These are phyloP conservation scores for Xenopus tropicalis DNA, from an alignment of 2,113 vertebrate genomes.

Conservation along the genomic window DNA sequence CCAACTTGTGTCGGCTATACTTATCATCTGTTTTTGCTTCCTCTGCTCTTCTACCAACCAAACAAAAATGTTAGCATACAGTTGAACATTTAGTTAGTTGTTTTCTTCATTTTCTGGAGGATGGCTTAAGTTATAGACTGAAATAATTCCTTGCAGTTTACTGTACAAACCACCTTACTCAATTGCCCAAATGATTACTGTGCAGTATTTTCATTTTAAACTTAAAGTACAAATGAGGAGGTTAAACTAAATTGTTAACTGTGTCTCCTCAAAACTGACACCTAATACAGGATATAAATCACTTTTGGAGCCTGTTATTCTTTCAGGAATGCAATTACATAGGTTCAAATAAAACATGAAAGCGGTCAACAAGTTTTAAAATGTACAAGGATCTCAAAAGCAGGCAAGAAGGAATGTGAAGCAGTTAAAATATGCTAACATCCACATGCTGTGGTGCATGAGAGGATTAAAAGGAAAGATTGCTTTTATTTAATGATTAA, in stretches of 20 bases:
- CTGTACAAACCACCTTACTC: constrained; percentile 17
- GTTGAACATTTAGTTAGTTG: too few relatives aligned
- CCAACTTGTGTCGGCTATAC: too few relatives aligned
- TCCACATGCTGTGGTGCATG: constrained; percentile 74
- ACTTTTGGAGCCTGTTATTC: constrained; percentile 87
- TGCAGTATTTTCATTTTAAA: constrained; percentile 52
- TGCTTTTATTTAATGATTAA: constrained; percentile 65
- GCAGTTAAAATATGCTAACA: constrained; percentile 97
- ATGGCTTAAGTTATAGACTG: too few relatives aligned
- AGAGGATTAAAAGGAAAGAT: constrained; percentile 65
- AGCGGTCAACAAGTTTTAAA: constrained; percentile 97
- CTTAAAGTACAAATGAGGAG: constrained; percentile 71
- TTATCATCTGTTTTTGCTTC: too few relatives aligned
- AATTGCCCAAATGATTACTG: constrained; percentile 5
- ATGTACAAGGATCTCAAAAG: constrained; percentile 88
- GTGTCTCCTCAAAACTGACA: constrained; percentile 88
- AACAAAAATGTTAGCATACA: too few relatives aligned
- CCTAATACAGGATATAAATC: constrained; percentile 97
- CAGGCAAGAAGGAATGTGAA: constrained; percentile 93
- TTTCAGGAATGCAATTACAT: constrained; percentile 99
- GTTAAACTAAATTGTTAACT: constrained; percentile 85
- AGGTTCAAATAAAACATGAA: constrained; percentile 99
- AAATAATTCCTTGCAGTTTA: neutral
- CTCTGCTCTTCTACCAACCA: too few relatives aligned
- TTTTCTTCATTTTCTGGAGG: too few relatives aligned